These are phyloP conservation scores for Apostichopus leukothele DNA, from an alignment of 53 echinoderm and acorn worm genomes.

Conservation along the genomic window DNA sequence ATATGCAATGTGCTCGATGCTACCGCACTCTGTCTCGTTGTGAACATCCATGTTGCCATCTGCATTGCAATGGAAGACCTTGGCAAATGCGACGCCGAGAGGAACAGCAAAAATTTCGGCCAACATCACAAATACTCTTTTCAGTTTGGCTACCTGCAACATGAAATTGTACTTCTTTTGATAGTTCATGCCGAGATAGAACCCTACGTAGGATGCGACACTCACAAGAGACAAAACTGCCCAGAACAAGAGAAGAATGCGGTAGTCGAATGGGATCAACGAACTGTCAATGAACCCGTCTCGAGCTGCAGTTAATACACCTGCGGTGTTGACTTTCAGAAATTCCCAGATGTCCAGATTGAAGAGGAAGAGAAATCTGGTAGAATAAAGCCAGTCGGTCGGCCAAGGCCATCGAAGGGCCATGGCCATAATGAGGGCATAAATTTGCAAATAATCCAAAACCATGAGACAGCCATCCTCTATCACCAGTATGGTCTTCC, in stretches of 20 bases:
- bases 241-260: conserved; percentile 83
- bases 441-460: conserved; percentile 87
- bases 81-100: conserved; percentile 79
- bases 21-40: conserved; percentile 73
- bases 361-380: conserved; percentile 74
- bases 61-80: conserved; percentile 82
- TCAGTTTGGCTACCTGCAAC: conserved; percentile 72
- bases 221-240: conserved; percentile 63
- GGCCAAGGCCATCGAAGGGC: conserved; percentile 97
- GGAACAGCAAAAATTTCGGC: conserved; percentile 82
- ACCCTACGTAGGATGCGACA: conserved; percentile 58
- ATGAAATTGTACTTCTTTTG: conserved; percentile 89
- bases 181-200: conserved; percentile 85
- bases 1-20: conserved; percentile 87
- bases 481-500: conserved; percentile 74
- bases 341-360: conserved; percentile 97
- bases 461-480: conserved; percentile 72
- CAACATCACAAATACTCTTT: conserved; percentile 72
- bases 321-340: conserved; percentile 74
- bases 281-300: conserved; percentile 76
- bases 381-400: conserved; percentile 72
- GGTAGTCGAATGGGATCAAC: conserved; percentile 74
- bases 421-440: conserved; percentile 83
- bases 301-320: conserved; percentile 69
- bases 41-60: conserved; percentile 93